phyloP scores from a whole-genome alignment of 2,888 invertebrate genomes.

The Argyresthia albistria region DNA sequence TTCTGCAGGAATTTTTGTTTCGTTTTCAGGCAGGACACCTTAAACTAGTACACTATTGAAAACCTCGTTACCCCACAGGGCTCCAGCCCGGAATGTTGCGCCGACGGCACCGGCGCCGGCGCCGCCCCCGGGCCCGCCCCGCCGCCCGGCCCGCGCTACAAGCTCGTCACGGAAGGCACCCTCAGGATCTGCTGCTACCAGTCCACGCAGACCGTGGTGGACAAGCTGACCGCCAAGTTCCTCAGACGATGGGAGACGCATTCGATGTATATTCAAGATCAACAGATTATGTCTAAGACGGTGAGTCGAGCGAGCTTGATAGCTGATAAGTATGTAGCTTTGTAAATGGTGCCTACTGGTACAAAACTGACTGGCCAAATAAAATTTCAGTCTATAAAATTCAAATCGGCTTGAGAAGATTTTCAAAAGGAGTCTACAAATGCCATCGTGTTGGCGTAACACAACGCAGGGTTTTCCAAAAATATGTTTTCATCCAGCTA shows the following conservation, averaged over 20 bases:
- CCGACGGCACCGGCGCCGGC: slow-evolving; percentile 45
- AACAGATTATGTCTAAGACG: slow-evolving; percentile 80
- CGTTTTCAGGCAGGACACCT: too few relatives aligned
- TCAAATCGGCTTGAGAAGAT: too few relatives aligned
- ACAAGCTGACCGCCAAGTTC: slow-evolving; percentile 84
- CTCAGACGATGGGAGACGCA: slow-evolving; percentile 85
- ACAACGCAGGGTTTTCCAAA: too few relatives aligned
- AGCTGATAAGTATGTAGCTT: too few relatives aligned
- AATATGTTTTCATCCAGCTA: too few relatives aligned
- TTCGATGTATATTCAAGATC: slow-evolving; percentile 77
- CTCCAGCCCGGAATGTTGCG: slow-evolving; percentile 68
- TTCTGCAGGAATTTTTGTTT: too few relatives aligned
- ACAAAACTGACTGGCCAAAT: too few relatives aligned
- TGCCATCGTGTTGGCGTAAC: too few relatives aligned
- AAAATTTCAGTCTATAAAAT: too few relatives aligned
- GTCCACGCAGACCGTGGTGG: slow-evolving; percentile 83
- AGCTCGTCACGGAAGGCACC: slow-evolving; percentile 80
- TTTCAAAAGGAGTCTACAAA: too few relatives aligned
- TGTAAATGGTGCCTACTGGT: too few relatives aligned
- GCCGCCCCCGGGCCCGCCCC: slow-evolving; percentile 44
- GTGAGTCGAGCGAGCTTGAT: too few relatives aligned
- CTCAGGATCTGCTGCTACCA: slow-evolving; percentile 83
- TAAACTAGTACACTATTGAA: background rate
- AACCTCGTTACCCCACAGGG: slow-evolving; percentile 34
- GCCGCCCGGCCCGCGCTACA: slow-evolving; percentile 75